Conservation (phyloP, 2,113 vertebrate genomes). For the Stictonetta naevosa region DNA sequence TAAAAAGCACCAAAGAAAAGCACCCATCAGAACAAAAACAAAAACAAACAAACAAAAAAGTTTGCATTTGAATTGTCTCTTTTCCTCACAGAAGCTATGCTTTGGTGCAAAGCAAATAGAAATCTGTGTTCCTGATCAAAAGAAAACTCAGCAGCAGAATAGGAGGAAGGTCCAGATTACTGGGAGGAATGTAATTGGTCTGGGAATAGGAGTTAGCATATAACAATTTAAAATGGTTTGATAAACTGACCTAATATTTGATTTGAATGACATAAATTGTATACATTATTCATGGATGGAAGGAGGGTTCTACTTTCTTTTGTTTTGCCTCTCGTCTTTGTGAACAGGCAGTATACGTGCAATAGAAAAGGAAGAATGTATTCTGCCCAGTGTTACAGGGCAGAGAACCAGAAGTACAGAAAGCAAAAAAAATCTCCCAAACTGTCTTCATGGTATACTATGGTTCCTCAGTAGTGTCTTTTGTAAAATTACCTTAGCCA, state of each 20-base stretch:
- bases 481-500: background rate
- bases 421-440: background rate
- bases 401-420: background rate
- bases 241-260: background rate
- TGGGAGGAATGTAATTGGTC: background rate
- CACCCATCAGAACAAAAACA: background rate
- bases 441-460: background rate
- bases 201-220: background rate
- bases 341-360: background rate
- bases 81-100: background rate
- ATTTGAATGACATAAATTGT: background rate
- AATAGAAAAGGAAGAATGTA: background rate
- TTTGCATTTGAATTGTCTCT: background rate
- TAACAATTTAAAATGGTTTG: background rate
- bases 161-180: background rate
- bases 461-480: background rate
- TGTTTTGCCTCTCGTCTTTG: background rate
- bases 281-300: background rate
- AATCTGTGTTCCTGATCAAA: background rate
- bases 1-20: background rate
- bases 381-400: background rate
- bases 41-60: background rate
- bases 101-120: background rate
- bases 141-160: background rate
- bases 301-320: background rate